Evolutionary conservation across 2,113 vertebrate species (phyloP).

Genomic region (Gavialis gangeticus): DNA sequence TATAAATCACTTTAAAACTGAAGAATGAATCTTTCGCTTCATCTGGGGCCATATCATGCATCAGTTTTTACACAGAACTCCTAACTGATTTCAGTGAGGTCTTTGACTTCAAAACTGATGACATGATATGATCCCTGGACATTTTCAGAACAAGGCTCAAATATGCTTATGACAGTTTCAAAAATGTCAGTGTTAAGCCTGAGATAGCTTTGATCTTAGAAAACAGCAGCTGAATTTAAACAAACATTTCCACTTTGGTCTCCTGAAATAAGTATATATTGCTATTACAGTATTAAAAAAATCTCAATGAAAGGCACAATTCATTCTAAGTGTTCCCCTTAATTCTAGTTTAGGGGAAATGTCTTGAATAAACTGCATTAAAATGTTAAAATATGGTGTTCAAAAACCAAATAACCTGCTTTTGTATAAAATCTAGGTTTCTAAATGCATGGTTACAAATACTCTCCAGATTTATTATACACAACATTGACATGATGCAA

Average conservation of each 20-base stretch:
- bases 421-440: not conserved
- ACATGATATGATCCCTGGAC: conserved; percentile 43
- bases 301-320: not conserved
- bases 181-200: conserved; percentile 54
- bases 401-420: not conserved
- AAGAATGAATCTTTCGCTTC: conserved; percentile 23
- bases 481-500: not conserved
- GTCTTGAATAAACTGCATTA: not conserved
- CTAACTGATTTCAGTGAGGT: not conserved
- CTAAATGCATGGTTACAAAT: not conserved
- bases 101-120: conserved; percentile 20
- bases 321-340: not conserved
- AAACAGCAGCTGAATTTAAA: conserved; percentile 44
- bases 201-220: conserved; percentile 40
- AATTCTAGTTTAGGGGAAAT: not conserved
- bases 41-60: not conserved
- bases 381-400: not conserved
- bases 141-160: not conserved
- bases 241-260: conserved; percentile 27
- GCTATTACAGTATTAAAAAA: conserved; percentile 18
- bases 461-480: too few relatives aligned
- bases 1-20: not conserved
- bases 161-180: conserved; percentile 42
- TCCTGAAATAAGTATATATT: not conserved
- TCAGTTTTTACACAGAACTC: not conserved